phyloP scores from a whole-genome alignment of 2,888 invertebrate genomes.

The Cryptus viduatorius region DNA sequence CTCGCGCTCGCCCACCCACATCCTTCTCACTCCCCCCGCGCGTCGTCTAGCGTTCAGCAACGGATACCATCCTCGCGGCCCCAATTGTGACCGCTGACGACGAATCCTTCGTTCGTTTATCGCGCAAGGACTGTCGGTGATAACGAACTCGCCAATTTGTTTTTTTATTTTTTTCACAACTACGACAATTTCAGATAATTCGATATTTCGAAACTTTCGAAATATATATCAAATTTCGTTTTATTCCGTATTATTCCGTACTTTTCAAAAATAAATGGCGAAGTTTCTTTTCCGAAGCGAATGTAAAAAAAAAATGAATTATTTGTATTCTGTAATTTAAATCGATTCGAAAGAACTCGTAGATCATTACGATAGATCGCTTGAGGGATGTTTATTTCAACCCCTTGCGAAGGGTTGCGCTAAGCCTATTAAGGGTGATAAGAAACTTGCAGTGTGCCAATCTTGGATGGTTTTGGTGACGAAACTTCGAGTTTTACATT shows the following conservation, averaged over 20 bases:
- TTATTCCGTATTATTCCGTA: no score
- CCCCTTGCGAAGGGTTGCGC: no score
- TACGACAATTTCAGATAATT: neutral
- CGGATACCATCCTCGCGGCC: constrained; percentile 75
- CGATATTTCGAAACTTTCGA: no score
- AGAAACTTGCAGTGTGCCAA: constrained; percentile 21
- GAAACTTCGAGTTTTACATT: constrained; percentile 47
- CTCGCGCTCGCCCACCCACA: constrained; percentile 29
- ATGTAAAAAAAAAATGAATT: no score
- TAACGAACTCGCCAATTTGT: no score
- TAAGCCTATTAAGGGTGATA: neutral
- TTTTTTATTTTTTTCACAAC: neutral
- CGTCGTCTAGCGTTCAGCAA: constrained; percentile 37
- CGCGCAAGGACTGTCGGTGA: constrained; percentile 77
- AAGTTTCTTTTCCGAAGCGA: no score
- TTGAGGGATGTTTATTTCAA: no score
- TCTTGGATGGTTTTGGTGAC: constrained; percentile 28
- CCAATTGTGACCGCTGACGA: constrained; percentile 74
- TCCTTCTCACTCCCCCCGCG: constrained; percentile 53
- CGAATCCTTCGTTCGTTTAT: constrained; percentile 70
- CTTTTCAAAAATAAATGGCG: no score
- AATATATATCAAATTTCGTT: no score
- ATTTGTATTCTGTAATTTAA: no score
- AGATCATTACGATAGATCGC: no score
- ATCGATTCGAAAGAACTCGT: no score